phyloP scores from a whole-genome alignment of 2,888 invertebrate genomes.

The Neria commutata region DNA sequence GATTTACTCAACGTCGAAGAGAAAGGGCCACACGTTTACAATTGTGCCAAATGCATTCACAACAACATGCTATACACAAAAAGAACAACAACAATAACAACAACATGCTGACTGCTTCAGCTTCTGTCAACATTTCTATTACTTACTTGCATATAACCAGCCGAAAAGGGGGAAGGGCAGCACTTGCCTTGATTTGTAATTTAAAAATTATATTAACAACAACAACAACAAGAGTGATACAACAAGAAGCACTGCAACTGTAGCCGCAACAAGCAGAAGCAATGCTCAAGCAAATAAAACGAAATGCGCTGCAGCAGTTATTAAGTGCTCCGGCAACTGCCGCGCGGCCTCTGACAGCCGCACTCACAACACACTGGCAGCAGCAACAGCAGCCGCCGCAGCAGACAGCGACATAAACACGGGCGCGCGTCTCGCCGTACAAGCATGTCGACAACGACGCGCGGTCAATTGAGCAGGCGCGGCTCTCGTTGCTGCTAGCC shows the following conservation, averaged over 20 bases:
- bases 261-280: neutral
- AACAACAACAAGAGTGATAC: neutral
- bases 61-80: neutral
- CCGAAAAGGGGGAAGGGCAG: too few relatives aligned
- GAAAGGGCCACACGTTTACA: too few relatives aligned
- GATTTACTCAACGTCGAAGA: neutral
- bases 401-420: neutral
- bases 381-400: neutral
- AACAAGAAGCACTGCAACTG: neutral
- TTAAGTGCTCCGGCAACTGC: conserved; percentile 33
- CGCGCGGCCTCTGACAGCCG: neutral
- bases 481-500: conserved; percentile 12
- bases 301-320: conserved; percentile 21
- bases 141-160: too few relatives aligned
- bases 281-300: neutral
- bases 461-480: conserved; percentile 1
- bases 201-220: conserved; percentile 24
- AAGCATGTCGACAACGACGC: conserved; percentile 1
- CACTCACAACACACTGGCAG: too few relatives aligned
- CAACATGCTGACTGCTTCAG: neutral
- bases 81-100: neutral
- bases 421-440: neutral
- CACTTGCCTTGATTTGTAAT: conserved; percentile 32
- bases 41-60: neutral
- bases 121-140: conserved; percentile 1